phyloP scores from a whole-genome alignment of 2,113 vertebrate genomes.

The Odontesthes bonariensis region DNA sequence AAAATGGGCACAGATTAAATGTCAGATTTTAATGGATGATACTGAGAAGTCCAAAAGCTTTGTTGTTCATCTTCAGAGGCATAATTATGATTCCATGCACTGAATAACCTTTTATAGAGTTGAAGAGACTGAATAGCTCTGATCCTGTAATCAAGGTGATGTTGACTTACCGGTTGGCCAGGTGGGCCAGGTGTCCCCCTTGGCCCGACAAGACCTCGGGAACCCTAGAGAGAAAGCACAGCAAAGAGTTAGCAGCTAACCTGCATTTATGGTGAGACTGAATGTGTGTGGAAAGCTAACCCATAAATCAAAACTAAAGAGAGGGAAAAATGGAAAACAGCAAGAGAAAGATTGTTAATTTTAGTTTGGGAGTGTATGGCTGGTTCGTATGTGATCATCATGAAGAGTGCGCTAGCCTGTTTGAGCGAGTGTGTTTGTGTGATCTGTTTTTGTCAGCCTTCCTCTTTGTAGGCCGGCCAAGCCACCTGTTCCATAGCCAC shows the following conservation, averaged over 20 bases:
- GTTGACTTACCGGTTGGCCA: constrained; percentile 84
- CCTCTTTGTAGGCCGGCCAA: constrained; percentile 83
- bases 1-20: constrained; percentile 24
- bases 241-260: constrained; percentile 58
- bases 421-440: constrained; percentile 53
- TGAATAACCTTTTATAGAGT: constrained; percentile 21
- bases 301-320: constrained; percentile 49
- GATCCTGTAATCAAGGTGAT: constrained; percentile 35
- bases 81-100: constrained; percentile 22
- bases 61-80: constrained; percentile 28
- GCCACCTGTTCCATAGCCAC: constrained; percentile 85
- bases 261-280: constrained; percentile 47
- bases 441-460: constrained; percentile 76
- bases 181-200: constrained; percentile 85
- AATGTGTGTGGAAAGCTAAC: constrained; percentile 61
- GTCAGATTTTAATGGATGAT: neutral
- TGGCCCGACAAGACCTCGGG: constrained; percentile 87
- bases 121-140: constrained; percentile 38
- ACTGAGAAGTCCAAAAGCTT: constrained; percentile 5
- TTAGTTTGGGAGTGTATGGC: constrained; percentile 27
- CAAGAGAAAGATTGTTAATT: constrained; percentile 25
- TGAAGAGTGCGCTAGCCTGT: constrained; percentile 38
- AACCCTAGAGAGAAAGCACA: constrained; percentile 83
- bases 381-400: constrained; percentile 43
- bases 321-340: constrained; percentile 12